phyloP scores from a whole-genome alignment of 2,113 vertebrate species.

The Microcebus jonahi region DNA sequence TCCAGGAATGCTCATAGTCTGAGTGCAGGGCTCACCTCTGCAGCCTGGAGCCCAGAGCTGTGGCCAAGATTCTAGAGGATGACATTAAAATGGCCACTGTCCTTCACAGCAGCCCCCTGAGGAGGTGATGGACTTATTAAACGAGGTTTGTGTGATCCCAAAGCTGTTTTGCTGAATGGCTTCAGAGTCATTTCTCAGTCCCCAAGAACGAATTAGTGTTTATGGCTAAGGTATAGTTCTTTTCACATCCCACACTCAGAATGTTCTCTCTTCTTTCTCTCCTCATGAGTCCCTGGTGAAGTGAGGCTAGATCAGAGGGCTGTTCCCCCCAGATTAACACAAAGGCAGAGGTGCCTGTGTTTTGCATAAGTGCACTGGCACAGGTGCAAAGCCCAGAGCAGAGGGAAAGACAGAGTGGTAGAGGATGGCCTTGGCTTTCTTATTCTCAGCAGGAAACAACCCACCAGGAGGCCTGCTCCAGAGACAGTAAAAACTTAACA shows the following conservation, averaged over 20 bases:
- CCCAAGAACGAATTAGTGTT: neutral
- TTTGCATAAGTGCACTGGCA: neutral
- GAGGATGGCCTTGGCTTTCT: neutral
- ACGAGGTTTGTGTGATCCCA: neutral
- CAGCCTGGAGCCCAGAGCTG: neutral
- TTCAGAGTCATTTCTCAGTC: neutral
- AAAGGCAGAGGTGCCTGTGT: fast-evolving
- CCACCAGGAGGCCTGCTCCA: fast-evolving
- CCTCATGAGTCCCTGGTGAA: neutral
- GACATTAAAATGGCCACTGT: fast-evolving
- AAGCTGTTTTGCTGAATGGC: neutral
- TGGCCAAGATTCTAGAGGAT: fast-evolving
- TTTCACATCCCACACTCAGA: neutral
- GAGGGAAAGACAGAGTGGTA: neutral
- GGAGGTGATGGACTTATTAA: neutral
- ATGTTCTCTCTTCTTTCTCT: neutral
- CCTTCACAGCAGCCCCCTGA: neutral
- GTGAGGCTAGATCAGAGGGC: neutral
- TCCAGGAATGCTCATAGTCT: fast-evolving
- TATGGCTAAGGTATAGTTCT: neutral
- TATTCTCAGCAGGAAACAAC: neutral
- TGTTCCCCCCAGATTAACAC: neutral
- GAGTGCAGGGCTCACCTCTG: neutral
- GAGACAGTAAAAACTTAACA: neutral
- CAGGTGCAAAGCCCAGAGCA: neutral